phyloP scores from a whole-genome alignment of 2,113 vertebrate species.

The Sapajus apella region DNA sequence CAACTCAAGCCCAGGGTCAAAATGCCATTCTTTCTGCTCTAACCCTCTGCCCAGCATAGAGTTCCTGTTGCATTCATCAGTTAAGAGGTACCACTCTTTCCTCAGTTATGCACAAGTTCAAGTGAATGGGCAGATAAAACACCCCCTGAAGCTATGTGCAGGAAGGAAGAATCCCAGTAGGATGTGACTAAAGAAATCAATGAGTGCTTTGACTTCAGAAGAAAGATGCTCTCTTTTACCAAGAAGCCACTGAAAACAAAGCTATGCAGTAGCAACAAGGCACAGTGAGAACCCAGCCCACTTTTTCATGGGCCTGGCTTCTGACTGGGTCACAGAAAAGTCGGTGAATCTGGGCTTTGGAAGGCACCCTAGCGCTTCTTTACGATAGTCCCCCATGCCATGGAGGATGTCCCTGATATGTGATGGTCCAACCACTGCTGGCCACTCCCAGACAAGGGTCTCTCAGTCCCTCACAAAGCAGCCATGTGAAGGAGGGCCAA shows the following conservation, averaged over 20 bases:
- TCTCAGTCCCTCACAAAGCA: not conserved
- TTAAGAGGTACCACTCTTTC: not conserved
- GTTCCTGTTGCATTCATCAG: not conserved
- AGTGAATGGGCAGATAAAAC: not conserved
- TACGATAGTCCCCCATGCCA: not conserved
- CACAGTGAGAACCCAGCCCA: not conserved
- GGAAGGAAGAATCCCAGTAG: not conserved
- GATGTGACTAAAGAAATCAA: not conserved
- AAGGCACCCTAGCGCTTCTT: not conserved
- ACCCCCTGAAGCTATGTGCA: not conserved
- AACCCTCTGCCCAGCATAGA: not conserved
- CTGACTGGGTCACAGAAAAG: not conserved
- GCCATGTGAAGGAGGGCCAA: not conserved
- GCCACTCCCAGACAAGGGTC: not conserved
- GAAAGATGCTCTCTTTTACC: not conserved
- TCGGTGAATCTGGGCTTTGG: not conserved
- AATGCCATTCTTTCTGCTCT: not conserved
- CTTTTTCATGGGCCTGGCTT: not conserved
- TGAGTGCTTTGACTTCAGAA: not conserved
- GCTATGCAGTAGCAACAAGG: not conserved
- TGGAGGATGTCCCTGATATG: not conserved
- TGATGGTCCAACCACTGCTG: not conserved
- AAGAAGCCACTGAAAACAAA: not conserved
- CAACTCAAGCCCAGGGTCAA: not conserved
- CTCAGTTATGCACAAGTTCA: not conserved